Evolutionary conservation across 37 sponge, comb jelly and placozoan species (phyloP).

Genomic region (Aphrocallistes beatrix): DNA sequence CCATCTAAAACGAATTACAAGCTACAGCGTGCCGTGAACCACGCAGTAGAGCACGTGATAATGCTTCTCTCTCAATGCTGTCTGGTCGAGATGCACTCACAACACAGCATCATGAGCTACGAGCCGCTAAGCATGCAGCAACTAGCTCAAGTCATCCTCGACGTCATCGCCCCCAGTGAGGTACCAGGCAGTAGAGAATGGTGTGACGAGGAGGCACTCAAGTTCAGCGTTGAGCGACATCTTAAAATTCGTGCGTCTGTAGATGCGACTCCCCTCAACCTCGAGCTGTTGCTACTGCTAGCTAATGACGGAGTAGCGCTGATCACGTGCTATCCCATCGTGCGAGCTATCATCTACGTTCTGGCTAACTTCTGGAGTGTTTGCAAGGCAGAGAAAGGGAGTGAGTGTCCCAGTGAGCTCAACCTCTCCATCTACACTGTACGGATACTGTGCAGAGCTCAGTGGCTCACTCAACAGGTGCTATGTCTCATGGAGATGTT

Average conservation of each 20-base stretch:
- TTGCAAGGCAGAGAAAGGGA: neutral
- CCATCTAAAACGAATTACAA: neutral
- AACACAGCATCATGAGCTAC: neutral
- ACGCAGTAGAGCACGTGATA: neutral
- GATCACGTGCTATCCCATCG: neutral
- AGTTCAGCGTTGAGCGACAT: neutral
- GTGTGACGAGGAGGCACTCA: neutral
- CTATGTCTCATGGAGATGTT: neutral
- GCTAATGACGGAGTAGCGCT: neutral
- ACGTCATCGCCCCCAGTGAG: neutral
- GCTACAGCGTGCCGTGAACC: neutral
- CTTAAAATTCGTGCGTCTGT: neutral
- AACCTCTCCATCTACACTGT: neutral
- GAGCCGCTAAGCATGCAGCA: neutral
- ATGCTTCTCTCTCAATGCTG: neutral
- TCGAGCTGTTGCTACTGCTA: neutral
- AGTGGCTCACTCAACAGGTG: neutral
- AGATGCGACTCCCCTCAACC: neutral
- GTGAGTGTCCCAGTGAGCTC: neutral
- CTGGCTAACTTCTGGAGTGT: slow-evolving; percentile 8
- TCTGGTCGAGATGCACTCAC: neutral
- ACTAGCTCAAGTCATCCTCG: neutral
- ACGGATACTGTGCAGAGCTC: neutral
- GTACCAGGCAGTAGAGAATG: neutral
- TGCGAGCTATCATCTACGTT: neutral